Conservation (phyloP, 2,113 vertebrate genomes). For the Dryoscopus gambensis region DNA sequence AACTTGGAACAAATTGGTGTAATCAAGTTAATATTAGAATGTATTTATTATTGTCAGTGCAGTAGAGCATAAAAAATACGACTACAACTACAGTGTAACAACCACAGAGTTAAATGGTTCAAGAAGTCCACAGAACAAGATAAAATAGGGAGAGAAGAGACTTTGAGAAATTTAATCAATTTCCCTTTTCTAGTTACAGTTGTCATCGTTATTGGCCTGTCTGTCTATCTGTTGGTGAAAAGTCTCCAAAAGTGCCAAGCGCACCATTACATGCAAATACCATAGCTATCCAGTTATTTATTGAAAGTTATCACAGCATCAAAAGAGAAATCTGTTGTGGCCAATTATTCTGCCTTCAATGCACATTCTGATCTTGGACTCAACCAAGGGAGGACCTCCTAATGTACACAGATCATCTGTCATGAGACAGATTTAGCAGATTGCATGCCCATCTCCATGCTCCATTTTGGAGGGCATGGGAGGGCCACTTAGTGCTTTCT, state of each 20-base stretch:
- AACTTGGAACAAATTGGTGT: not conserved
- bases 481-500: not conserved
- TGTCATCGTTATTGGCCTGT: not conserved
- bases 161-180: not conserved
- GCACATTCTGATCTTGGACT: not conserved
- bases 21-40: not conserved
- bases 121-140: not conserved
- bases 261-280: not conserved
- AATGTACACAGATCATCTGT: not conserved
- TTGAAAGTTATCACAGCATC: not conserved
- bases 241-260: not conserved
- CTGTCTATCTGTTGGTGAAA: not conserved
- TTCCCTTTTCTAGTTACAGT: not conserved
- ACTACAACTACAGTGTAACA: not conserved
- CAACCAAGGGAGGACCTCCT: not conserved
- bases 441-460: accelerated
- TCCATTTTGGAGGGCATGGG: not conserved
- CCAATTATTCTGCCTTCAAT: not conserved
- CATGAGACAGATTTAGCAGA: not conserved
- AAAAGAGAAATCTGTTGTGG: not conserved
- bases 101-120: not conserved
- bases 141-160: not conserved
- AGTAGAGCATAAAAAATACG: not conserved
- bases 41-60: not conserved
- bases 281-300: not conserved